Evolutionary conservation across 2,888 invertebrate species (phyloP), one percentile per base, ranked within the genome.

Genomic region (Halocaridina rubra): DNA sequence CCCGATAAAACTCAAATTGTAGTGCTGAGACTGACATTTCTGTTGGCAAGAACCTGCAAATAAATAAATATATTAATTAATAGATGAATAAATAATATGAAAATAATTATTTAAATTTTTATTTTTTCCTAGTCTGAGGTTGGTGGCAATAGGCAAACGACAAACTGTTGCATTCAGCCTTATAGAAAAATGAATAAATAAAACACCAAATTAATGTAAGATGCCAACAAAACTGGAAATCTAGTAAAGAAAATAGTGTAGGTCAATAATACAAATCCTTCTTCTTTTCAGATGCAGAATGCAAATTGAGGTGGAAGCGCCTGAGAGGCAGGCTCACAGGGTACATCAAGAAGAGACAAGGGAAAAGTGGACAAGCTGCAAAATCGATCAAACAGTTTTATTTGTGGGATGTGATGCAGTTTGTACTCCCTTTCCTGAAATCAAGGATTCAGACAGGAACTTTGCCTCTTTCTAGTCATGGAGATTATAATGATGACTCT

Each of bases 21-120:
- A 75, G 75, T 27, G 75, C 75, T 57, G 75, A 75, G 53, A 75
- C 46, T 75, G 72, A 72, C 72, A 72, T 72, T 72, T 22, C 72
- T 72, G 72, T 72, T 75, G 53, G 22, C 75, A 75, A 75, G 46
- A 75, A 24, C 75, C 53, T 46, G 53, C 75, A 75, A 75, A 75
- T 10, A 75, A n/a, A 75, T 53, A 53, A 0, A 46, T 75, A 53
- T 0, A 75, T 46, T 46, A 75, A 10, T 69, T 46, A 75, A 75
- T 46, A 75, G 24, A 75, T 10, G 2, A 75, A 46, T 75, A 13
- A 39, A n/a, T 19, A 61, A 61, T 19, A 19, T 22, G 7, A 61
- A 8, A n/a, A 61, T 7, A 61, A n/a, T n/a, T n/a, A n/a, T n/a
- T n/a, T n/a, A n/a, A n/a, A n/a, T n/a, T n/a, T n/a, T n/a, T n/a